Percentiles rank a stretch among this genome's conserved stretches.
These are phyloP conservation scores for Leuciscus idus DNA, from an alignment of 2,113 vertebrate species.

Conservation along the genomic window DNA sequence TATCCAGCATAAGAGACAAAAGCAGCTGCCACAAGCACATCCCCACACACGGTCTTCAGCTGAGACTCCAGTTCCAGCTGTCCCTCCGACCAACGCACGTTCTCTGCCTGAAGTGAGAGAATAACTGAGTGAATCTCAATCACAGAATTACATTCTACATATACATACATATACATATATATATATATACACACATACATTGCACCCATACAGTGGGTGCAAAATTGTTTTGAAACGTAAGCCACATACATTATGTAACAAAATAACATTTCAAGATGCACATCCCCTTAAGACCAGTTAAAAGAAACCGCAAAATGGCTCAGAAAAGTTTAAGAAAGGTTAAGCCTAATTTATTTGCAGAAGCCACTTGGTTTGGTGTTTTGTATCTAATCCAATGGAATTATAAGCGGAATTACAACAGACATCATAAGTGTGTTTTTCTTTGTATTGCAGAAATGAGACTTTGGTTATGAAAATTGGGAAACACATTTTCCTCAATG, in stretches of 20 bases:
- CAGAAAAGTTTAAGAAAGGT: not conserved
- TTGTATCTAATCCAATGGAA: not conserved
- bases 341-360: not conserved
- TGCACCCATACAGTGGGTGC: too few relatives aligned
- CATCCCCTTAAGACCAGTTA: too few relatives aligned
- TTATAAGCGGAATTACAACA: not conserved
- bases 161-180: too few relatives aligned
- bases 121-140: not conserved
- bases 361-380: not conserved
- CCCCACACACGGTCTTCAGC: constrained; percentile 77
- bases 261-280: too few relatives aligned
- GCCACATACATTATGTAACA: too few relatives aligned
- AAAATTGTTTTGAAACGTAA: too few relatives aligned
- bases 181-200: too few relatives aligned
- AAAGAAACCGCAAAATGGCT: too few relatives aligned
- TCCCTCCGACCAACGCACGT: constrained; percentile 75
- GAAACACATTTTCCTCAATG: too few relatives aligned
- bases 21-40: constrained; percentile 77
- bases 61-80: constrained; percentile 76
- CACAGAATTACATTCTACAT: too few relatives aligned
- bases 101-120: constrained; percentile 72
- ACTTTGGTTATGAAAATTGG: not conserved
- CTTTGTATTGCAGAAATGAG: not conserved
- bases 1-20: constrained; percentile 81
- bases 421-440: not conserved